A percentile compares a stretch with the other conserved stretches of the same genome.
Conservation (phyloP, 2,888 invertebrate genomes). For the Thereva unica region DNA sequence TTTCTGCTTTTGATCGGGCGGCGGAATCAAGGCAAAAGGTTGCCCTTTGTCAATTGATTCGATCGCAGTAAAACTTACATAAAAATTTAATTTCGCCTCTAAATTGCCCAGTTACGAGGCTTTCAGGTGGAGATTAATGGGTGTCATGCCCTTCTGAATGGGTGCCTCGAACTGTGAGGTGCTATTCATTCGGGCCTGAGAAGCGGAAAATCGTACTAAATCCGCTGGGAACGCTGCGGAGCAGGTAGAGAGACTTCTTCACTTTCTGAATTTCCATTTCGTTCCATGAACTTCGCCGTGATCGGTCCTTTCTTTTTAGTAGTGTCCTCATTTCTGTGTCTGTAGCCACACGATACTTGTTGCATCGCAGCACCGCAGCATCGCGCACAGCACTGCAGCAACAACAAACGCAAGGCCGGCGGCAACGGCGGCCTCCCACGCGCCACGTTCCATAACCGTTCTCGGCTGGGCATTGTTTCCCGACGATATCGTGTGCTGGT, state of each 20-base stretch:
- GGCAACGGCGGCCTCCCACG: constrained; percentile 31
- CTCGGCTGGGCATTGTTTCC: constrained; percentile 16
- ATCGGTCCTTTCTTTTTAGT: too few species aligned
- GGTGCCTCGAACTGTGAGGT: too few species aligned
- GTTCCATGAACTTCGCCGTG: too few species aligned
- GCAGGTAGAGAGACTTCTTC: too few species aligned
- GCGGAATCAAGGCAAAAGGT: constrained; percentile 10
- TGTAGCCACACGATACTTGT: constrained; percentile 7
- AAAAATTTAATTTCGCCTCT: neutral
- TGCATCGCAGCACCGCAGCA: neutral
- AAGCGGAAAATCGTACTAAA: too few species aligned
- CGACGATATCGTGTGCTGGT: constrained; percentile 15
- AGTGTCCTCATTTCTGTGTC: neutral
- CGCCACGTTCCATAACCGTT: constrained; percentile 23
- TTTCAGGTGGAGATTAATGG: too few species aligned
- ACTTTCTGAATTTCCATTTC: too few species aligned
- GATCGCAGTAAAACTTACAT: constrained; percentile 20
- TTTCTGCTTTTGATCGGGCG: neutral
- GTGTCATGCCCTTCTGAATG: too few species aligned
- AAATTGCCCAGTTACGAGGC: too few species aligned
- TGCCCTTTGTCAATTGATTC: constrained; percentile 1
- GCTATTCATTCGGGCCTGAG: too few species aligned
- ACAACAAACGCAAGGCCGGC: constrained; percentile 18
- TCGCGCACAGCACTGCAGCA: neutral
- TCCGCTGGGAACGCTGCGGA: too few species aligned